Evolutionary conservation across 2,113 vertebrate genomes (phyloP), one percentile per base, ranked within the genome.

Genomic region (Ctenodactylus gundi): DNA sequence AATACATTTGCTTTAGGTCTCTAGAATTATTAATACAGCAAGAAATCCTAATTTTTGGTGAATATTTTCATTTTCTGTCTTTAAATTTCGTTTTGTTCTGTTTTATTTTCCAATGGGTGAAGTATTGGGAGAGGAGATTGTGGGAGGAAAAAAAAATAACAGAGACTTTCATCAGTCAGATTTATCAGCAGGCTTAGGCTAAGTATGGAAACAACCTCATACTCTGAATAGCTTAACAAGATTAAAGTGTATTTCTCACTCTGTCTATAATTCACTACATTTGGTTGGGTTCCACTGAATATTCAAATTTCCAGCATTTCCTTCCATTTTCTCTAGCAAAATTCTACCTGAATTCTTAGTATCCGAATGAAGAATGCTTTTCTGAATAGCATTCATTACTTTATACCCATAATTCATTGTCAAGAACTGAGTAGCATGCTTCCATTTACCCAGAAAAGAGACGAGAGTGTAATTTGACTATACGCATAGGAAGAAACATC

Each of bases 101-200:
- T n/a, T n/a, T n/a, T 39, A 21, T 9, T 15, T 58, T 9, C 44
- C 1, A 2, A 68, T 70, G 9, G 67, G 25, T 3, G 2, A 29
- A 44, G 1, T 2, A 13, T 34, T 6, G 73, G 2, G 0, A 8
- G 1, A 53, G 3, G 13, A 9, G 4, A 46, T 4, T 39, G 29
- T 34, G 1, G 85, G 46, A 51, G 10, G 8, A 36, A 73, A 6
- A 62, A 85, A 29, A 60, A 31, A 31, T 13, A 44, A 3, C 20
- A 76, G 20, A n/a, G 23, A 36, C 10, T 6, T 57, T 58, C 41
- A 23, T 34, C 23, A 29, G n/a, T n/a, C 8, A 49, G 72, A 82
- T 4, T 3, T 44, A 49, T 0, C 64, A 27, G 73, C 44, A 20
- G 12, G 4, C 27, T 1, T 41, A 57, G 39, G n/a, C 4, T 75